Evolutionary conservation across 2,113 vertebrate genomes (phyloP).

Genomic region (Hymenochirus boettgeri): DNA sequence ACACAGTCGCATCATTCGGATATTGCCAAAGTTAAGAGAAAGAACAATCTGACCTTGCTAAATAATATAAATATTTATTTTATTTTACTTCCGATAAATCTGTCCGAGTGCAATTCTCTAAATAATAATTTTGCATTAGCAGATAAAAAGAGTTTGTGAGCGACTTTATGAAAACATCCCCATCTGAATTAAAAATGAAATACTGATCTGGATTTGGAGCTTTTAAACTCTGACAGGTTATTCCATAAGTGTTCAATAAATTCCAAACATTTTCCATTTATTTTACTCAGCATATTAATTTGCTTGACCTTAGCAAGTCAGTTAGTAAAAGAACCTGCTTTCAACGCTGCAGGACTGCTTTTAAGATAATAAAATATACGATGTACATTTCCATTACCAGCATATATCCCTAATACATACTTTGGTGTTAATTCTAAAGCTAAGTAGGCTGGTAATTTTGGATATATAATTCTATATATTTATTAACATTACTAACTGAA

Average conservation of each 20-base stretch:
- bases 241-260: constrained; percentile 32
- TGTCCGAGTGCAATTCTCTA: not conserved
- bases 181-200: constrained; percentile 20
- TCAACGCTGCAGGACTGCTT: constrained; percentile 12
- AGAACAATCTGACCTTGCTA: no score
- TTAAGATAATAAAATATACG: constrained; percentile 33
- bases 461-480: constrained; percentile 12
- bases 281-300: constrained; percentile 27
- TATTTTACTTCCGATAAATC: not conserved
- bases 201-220: constrained; percentile 12
- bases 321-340: constrained; percentile 29
- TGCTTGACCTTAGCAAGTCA: constrained; percentile 27
- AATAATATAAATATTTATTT: not conserved
- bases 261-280: constrained; percentile 27
- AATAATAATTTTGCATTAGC: constrained; percentile 1
- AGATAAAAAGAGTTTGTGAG: not conserved
- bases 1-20: no score
- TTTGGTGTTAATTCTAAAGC: constrained; percentile 1
- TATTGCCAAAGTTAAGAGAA: no score
- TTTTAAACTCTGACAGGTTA: constrained; percentile 19
- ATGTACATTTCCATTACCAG: constrained; percentile 16
- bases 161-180: not conserved
- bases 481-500: constrained; percentile 1
- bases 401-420: constrained; percentile 10
- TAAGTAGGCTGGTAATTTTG: not conserved